Evolutionary conservation across 1,140 invertebrate species (phyloP).

Genomic region (Dolichoris vasculosae): DNA sequence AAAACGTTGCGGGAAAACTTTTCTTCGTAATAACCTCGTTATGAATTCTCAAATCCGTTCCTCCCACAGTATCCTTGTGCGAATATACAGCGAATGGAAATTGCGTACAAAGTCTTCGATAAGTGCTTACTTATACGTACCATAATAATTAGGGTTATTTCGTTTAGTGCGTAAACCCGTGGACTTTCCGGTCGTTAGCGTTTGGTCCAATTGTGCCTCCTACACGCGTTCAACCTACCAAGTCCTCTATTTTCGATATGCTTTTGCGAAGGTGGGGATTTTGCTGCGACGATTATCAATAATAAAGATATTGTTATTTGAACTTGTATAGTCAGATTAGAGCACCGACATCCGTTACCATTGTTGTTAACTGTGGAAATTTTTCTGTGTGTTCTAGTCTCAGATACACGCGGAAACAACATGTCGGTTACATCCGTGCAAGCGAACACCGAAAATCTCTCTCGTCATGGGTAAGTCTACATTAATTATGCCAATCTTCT

Average conservation of each 20-base stretch:
- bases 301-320: not conserved
- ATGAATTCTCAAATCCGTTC: too few species aligned
- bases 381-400: slow-evolving; percentile 61
- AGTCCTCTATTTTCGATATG: not conserved
- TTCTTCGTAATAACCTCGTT: too few species aligned
- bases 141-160: not conserved
- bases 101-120: not conserved
- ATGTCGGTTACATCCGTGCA: slow-evolving; percentile 68
- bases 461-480: slow-evolving; percentile 65
- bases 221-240: not conserved
- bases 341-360: too few species aligned
- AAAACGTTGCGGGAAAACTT: not conserved
- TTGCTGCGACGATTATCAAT: not conserved
- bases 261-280: not conserved
- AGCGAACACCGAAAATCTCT: slow-evolving; percentile 63
- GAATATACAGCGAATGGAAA: not conserved
- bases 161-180: not conserved
- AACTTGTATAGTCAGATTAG: not conserved
- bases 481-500: too few species aligned
- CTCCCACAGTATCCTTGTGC: too few species aligned
- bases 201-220: not conserved
- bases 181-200: not conserved
- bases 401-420: slow-evolving; percentile 50
- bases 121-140: not conserved
- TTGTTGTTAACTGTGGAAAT: slow-evolving; percentile 4